Percentiles rank a stretch among this genome's conserved stretches.
phyloP scores from a whole-genome alignment of 2,888 invertebrate genomes.

The Latrodectus elegans region DNA sequence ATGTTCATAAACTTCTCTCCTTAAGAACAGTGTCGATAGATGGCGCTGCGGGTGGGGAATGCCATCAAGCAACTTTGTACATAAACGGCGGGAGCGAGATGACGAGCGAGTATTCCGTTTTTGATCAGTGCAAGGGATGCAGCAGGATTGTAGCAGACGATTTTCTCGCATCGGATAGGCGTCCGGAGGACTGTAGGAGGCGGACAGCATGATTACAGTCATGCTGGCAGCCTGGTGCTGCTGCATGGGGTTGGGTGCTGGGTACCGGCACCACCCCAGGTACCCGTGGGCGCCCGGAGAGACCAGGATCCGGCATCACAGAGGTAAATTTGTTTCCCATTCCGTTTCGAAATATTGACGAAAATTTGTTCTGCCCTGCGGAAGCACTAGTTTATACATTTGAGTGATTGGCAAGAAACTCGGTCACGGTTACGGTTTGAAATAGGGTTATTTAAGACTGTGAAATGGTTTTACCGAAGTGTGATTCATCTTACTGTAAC shows the following conservation, averaged over 20 bases:
- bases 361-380: too few relatives aligned
- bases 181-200: slow-evolving; percentile 7
- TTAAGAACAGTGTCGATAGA: slow-evolving; percentile 7
- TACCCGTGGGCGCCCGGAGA: slow-evolving; percentile 66
- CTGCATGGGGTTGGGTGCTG: slow-evolving; percentile 36
- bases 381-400: too few relatives aligned
- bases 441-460: too few relatives aligned
- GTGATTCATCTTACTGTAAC: too few relatives aligned
- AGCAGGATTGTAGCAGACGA: slow-evolving; percentile 5
- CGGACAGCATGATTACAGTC: slow-evolving; percentile 34
- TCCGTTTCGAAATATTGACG: neutral
- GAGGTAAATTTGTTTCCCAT: slow-evolving; percentile 50
- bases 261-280: slow-evolving; percentile 60
- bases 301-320: slow-evolving; percentile 64
- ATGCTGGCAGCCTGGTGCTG: slow-evolving; percentile 56
- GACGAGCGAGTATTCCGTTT: neutral
- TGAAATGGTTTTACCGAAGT: too few relatives aligned
- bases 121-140: neutral
- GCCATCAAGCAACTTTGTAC: neutral
- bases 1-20: neutral
- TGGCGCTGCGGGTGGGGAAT: slow-evolving; percentile 16
- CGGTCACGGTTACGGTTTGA: too few relatives aligned
- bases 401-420: too few relatives aligned
- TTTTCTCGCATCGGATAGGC: slow-evolving; percentile 1
- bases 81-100: neutral